These are phyloP conservation scores for Orthosia gothica DNA, from an alignment of 2,888 invertebrate species.

Conservation along the genomic window DNA sequence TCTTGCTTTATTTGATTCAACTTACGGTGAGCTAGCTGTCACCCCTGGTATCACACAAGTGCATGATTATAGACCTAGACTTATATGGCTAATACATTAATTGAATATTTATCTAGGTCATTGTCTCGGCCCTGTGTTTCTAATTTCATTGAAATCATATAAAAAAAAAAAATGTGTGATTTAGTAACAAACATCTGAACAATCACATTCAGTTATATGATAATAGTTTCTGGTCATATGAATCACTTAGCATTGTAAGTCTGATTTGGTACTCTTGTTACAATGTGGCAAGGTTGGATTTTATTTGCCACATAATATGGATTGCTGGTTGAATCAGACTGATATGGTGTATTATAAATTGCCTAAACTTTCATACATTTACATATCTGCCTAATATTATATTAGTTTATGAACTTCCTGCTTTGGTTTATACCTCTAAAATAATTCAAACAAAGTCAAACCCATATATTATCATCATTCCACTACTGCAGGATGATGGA, in stretches of 20 bases:
- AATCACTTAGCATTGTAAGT: neutral
- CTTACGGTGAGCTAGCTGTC: neutral
- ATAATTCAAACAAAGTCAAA: neutral
- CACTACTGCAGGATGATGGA: too few species aligned
- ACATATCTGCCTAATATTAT: slow-evolving; percentile 1
- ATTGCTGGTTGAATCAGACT: neutral
- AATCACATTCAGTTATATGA: neutral
- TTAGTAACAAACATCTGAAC: neutral
- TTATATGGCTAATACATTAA: too few species aligned
- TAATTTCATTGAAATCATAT: neutral
- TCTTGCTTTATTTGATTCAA: neutral
- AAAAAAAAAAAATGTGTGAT: too few species aligned
- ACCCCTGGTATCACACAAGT: too few species aligned
- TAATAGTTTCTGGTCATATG: neutral
- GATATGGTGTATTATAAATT: slow-evolving; percentile 1
- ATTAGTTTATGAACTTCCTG: slow-evolving; percentile 24
- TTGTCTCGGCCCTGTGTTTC: neutral
- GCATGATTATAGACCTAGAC: too few species aligned
- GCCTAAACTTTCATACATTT: neutral
- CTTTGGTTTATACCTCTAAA: neutral
- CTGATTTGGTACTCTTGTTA: neutral
- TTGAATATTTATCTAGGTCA: too few species aligned
- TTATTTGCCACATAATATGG: neutral
- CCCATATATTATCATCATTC: neutral
- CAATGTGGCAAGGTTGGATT: slow-evolving; percentile 3